Percentiles rank a stretch among this genome's conserved stretches.
Evolutionary conservation across 1,140 invertebrate species (phyloP).

Genomic region (Drosophila mayri): DNA sequence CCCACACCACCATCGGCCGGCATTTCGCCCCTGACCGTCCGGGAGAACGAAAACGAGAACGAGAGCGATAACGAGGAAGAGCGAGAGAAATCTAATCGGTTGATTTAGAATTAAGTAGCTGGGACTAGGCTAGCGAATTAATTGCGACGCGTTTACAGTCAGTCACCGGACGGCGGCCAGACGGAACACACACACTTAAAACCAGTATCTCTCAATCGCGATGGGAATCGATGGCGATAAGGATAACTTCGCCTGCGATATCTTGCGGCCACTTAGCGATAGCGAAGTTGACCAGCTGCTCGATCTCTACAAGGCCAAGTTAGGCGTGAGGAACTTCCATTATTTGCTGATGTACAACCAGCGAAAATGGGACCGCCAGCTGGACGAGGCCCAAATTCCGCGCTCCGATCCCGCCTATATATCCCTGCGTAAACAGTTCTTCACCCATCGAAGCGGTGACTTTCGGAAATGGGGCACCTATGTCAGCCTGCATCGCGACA

Average conservation of each 20-base stretch:
- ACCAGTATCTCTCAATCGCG: background rate
- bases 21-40: background rate
- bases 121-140: slow-evolving; percentile 12
- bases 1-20: background rate
- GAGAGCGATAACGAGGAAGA: background rate
- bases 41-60: background rate
- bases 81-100: slow-evolving; percentile 65
- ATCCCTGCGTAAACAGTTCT: slow-evolving; percentile 72
- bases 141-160: slow-evolving; percentile 7
- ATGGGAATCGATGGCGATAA: slow-evolving; percentile 56
- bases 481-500: slow-evolving; percentile 69
- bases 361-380: slow-evolving; percentile 71
- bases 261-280: slow-evolving; percentile 65
- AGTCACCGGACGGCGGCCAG: slow-evolving; percentile 22
- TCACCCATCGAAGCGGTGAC: slow-evolving; percentile 58
- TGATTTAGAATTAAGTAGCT: slow-evolving; percentile 57
- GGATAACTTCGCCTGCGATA: slow-evolving; percentile 47
- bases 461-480: slow-evolving; percentile 74
- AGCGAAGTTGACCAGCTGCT: slow-evolving; percentile 70
- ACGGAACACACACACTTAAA: slow-evolving; percentile 3
- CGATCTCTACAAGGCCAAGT: slow-evolving; percentile 57
- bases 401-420: slow-evolving; percentile 30
- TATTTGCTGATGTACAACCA: slow-evolving; percentile 76
- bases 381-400: slow-evolving; percentile 37
- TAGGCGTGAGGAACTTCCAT: slow-evolving; percentile 61